Evolutionary conservation across 1,140 invertebrate genomes (phyloP).

Genomic region (Anastrepha obliqua): DNA sequence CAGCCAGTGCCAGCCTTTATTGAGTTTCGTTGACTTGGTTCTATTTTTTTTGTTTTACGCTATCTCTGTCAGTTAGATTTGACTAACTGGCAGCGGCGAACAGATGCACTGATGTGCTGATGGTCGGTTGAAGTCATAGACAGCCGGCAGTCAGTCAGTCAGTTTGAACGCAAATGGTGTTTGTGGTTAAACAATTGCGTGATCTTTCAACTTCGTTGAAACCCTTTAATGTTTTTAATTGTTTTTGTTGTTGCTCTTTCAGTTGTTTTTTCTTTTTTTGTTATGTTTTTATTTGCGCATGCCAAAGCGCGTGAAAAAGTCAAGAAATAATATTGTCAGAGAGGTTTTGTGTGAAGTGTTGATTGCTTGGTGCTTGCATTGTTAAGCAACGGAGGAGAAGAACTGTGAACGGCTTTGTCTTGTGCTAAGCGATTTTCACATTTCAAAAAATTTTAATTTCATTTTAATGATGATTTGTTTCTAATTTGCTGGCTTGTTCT

Average conservation of each 20-base stretch:
- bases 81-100: constrained; percentile 27
- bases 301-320: constrained; percentile 40
- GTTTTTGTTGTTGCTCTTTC: constrained; percentile 2
- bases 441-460: too few relatives aligned
- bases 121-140: background rate
- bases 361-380: background rate
- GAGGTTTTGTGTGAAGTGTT: constrained; percentile 3
- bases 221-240: constrained; percentile 23
- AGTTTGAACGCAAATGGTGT: constrained; percentile 30
- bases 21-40: background rate
- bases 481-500: too few relatives aligned
- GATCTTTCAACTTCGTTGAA: constrained; percentile 15
- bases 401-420: too few relatives aligned
- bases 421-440: too few relatives aligned
- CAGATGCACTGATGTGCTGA: constrained; percentile 43
- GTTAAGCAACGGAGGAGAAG: background rate
- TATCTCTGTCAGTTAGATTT: constrained; percentile 43
- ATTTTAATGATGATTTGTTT: too few relatives aligned
- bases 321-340: constrained; percentile 44
- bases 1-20: background rate
- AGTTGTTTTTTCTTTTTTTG: background rate
- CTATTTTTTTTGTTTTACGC: background rate
- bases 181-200: constrained; percentile 46
- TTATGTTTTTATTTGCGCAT: background rate
- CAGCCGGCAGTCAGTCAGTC: background rate